Percentiles rank a stretch among this genome's conserved stretches.
These are phyloP conservation scores for Phenganax subtilis DNA, from an alignment of 92 coral and sea anemone species.

Conservation along the genomic window DNA sequence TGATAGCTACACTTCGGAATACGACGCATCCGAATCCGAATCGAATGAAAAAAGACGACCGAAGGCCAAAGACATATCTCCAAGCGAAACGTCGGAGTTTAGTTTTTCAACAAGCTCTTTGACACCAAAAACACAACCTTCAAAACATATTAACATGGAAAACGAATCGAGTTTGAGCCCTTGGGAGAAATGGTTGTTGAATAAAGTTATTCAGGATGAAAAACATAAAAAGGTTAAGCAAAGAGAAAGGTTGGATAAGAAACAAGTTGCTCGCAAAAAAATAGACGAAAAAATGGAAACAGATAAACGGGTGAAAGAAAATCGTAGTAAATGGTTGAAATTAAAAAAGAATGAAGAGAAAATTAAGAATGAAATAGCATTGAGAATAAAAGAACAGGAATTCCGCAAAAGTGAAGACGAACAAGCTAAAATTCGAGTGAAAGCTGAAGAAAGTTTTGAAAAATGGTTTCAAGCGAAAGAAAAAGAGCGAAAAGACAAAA, in stretches of 20 bases:
- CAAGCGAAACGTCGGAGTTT: background rate
- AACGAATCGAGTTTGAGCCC: constrained; percentile 51
- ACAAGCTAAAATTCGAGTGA: constrained; percentile 60
- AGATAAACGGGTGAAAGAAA: constrained; percentile 36
- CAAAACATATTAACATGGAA: background rate
- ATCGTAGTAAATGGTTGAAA: constrained; percentile 55
- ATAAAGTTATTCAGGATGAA: constrained; percentile 65
- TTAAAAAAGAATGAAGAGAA: constrained; percentile 37
- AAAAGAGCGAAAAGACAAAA: constrained; percentile 45
- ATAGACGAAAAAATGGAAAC: constrained; percentile 49
- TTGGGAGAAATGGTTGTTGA: constrained; percentile 89
- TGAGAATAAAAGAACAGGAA: constrained; percentile 45
- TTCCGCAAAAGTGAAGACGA: constrained; percentile 44
- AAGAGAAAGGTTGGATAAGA: constrained; percentile 46
- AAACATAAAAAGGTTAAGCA: constrained; percentile 43
- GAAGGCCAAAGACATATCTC: background rate
- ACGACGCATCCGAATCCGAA: background rate
- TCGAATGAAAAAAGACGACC: background rate
- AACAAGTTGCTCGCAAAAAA: constrained; percentile 46
- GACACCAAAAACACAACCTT: background rate
- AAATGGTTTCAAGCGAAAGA: constrained; percentile 71
- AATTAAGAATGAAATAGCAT: constrained; percentile 42
- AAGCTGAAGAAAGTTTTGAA: constrained; percentile 56
- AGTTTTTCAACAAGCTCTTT: background rate
- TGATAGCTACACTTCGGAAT: background rate